Evolutionary conservation across 2,888 invertebrate species (phyloP).

Genomic region (Epistrophe eligans): DNA sequence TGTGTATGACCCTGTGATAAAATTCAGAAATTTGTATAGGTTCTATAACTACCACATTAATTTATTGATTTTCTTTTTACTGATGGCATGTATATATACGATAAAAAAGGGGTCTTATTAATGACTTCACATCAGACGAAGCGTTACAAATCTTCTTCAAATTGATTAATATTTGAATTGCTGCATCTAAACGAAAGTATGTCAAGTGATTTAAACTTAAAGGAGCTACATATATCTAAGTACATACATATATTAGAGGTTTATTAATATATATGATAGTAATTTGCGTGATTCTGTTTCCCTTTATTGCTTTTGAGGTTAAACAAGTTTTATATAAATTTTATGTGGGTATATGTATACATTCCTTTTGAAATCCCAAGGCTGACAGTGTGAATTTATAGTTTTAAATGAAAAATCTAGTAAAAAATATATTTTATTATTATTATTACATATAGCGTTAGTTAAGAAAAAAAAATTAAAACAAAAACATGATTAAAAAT

Average conservation of each 20-base stretch:
- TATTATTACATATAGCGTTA: too few relatives aligned
- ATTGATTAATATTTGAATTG: constrained; percentile 30
- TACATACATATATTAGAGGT: neutral
- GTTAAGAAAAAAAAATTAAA: too few relatives aligned
- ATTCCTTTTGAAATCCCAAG: neutral
- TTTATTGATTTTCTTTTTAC: constrained; percentile 22
- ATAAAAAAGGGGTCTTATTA: constrained; percentile 6
- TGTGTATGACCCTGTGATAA: neutral
- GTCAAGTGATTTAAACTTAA: constrained; percentile 14
- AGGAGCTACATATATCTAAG: neutral
- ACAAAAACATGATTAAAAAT: too few relatives aligned
- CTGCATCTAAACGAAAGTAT: constrained; percentile 4
- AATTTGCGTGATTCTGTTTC: constrained; percentile 1
- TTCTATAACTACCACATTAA: constrained; percentile 3
- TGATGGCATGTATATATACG: neutral
- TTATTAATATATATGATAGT: constrained; percentile 19
- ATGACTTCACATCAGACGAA: neutral
- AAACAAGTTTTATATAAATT: neutral
- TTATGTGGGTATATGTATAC: too few relatives aligned
- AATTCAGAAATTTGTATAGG: constrained; percentile 1
- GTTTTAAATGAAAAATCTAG: too few relatives aligned
- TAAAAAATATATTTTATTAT: too few relatives aligned
- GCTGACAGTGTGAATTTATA: too few relatives aligned
- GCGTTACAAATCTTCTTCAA: constrained; percentile 10
- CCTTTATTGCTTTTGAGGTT: neutral